Conservation (phyloP, 1,140 invertebrate genomes). For the Drosophila ogumai region DNA sequence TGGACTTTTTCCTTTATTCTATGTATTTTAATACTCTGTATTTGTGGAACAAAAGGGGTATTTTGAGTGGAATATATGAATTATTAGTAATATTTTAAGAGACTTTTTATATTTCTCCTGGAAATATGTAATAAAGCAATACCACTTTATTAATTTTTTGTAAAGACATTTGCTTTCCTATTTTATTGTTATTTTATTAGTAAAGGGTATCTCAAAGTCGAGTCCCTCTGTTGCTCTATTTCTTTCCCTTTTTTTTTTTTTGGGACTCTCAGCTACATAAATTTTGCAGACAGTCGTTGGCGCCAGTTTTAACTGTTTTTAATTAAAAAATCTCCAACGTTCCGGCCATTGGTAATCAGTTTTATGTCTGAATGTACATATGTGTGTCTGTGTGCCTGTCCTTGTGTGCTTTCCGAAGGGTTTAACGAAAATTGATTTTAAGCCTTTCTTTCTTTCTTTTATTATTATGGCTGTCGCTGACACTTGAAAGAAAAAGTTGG, state of each 20-base stretch:
- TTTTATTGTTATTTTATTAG: no score
- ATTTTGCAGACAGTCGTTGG: slow-evolving; percentile 60
- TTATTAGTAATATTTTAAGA: background rate
- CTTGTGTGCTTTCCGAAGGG: slow-evolving; percentile 29
- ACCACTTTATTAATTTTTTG: no score
- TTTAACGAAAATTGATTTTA: slow-evolving; percentile 68
- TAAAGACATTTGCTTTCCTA: no score
- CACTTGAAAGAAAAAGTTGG: slow-evolving; percentile 69
- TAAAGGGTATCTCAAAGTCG: background rate
- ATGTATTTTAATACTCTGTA: slow-evolving; percentile 11
- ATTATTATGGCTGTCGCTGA: slow-evolving; percentile 65
- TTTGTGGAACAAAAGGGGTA: background rate
- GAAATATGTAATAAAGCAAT: no score
- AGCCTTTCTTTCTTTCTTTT: slow-evolving; percentile 38
- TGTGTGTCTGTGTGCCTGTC: slow-evolving; percentile 1
- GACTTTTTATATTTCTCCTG: background rate
- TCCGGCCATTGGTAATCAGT: slow-evolving; percentile 61
- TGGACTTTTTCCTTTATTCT: slow-evolving; percentile 17
- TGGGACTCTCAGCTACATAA: slow-evolving; percentile 53
- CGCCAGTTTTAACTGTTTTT: slow-evolving; percentile 76
- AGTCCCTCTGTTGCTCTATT: background rate
- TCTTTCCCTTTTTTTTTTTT: slow-evolving; percentile 40
- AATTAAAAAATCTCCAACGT: slow-evolving; percentile 67
- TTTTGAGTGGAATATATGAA: background rate
- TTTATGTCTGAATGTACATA: slow-evolving; percentile 8